Evolutionary conservation across 2,113 vertebrate species (phyloP).

Genomic region (Neopipo cinnamomea): DNA sequence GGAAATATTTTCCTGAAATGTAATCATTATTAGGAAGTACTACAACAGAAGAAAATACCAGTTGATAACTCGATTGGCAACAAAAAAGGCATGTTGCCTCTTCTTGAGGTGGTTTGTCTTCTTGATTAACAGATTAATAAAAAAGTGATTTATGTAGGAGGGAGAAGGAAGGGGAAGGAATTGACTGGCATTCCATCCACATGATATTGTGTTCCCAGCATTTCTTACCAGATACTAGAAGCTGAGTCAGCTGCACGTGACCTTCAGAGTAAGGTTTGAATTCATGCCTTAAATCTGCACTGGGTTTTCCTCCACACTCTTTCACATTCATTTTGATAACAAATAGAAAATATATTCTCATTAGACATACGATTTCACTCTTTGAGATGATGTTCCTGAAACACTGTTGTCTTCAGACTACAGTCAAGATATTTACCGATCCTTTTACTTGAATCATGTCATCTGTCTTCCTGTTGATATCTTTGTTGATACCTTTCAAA

Average conservation of each 20-base stretch:
- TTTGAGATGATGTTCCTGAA: background rate
- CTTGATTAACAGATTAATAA: background rate
- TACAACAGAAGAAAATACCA: background rate
- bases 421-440: background rate
- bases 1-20: background rate
- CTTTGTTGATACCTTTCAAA: background rate
- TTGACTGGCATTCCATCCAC: background rate
- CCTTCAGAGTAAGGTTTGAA: background rate
- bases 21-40: background rate
- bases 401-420: background rate
- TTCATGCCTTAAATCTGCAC: background rate
- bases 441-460: background rate
- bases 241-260: background rate
- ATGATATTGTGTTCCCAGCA: background rate
- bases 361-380: background rate
- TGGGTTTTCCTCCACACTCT: background rate
- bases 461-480: background rate
- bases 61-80: background rate
- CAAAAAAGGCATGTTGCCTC: background rate
- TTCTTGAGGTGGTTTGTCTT: background rate
- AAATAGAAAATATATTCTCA: background rate
- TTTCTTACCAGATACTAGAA: background rate
- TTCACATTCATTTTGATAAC: background rate
- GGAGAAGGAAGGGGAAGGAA: background rate
- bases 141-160: background rate